Evolutionary conservation across 2,888 invertebrate genomes (phyloP).

Genomic region (Sarcophaga rosellei): DNA sequence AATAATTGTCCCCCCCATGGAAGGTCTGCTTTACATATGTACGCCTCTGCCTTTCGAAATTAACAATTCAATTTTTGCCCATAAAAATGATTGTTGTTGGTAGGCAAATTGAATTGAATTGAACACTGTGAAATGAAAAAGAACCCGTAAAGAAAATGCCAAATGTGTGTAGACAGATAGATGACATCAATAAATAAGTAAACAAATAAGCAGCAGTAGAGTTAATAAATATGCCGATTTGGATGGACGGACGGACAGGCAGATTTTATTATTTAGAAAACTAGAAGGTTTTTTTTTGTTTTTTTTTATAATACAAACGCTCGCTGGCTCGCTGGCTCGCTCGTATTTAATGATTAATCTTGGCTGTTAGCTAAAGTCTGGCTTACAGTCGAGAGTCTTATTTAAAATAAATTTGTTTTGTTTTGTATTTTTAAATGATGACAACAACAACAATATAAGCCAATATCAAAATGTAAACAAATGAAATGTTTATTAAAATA

Average conservation of each 20-base stretch:
- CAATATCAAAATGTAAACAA: constrained; percentile 54
- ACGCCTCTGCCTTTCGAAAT: not conserved
- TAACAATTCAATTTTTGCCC: not conserved
- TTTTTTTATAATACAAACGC: not conserved
- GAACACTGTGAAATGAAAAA: not conserved
- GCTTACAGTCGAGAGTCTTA: not conserved
- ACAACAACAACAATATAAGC: constrained; percentile 9
- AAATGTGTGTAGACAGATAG: constrained; percentile 7
- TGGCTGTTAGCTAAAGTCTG: constrained; percentile 20
- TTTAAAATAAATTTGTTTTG: not conserved
- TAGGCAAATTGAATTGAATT: not conserved
- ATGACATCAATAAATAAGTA: constrained; percentile 55
- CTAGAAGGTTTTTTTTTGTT: not conserved
- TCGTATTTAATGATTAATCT: constrained; percentile 29
- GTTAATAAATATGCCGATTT: constrained; percentile 31
- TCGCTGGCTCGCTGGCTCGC: too few relatives aligned
- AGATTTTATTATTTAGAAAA: not conserved
- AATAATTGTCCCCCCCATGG: too few relatives aligned
- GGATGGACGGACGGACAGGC: not conserved
- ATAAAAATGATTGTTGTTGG: not conserved
- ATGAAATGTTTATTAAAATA: constrained; percentile 11
- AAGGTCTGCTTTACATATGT: not conserved
- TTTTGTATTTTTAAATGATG: not conserved
- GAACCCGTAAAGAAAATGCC: constrained; percentile 4
- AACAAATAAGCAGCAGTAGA: constrained; percentile 25